These are phyloP conservation scores for Pipa parva DNA, from an alignment of 2,113 vertebrate genomes.

Conservation along the genomic window DNA sequence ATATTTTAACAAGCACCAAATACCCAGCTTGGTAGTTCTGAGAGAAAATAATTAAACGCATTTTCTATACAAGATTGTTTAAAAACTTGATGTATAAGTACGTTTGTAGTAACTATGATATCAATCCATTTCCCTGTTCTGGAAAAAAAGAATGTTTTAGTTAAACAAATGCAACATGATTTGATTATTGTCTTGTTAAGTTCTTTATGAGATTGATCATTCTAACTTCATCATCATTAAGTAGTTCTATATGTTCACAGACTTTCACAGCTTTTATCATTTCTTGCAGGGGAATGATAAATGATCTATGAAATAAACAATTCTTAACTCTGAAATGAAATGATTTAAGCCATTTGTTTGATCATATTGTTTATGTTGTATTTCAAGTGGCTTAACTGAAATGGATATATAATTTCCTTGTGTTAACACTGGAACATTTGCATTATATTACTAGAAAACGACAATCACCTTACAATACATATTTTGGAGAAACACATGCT, in stretches of 20 bases:
- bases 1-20: no score
- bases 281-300: not conserved
- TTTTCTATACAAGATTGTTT: no score
- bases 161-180: not conserved
- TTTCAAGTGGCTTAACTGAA: not conserved
- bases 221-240: not conserved
- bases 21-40: no score
- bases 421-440: not conserved
- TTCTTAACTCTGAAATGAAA: not conserved
- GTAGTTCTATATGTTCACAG: not conserved
- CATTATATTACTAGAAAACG: not conserved
- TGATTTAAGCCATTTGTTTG: not conserved
- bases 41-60: no score
- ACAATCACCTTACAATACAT: not conserved
- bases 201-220: not conserved
- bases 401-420: not conserved
- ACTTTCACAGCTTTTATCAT: not conserved
- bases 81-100: no score
- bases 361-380: constrained; percentile 6
- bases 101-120: no score
- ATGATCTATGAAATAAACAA: not conserved
- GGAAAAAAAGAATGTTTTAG: not conserved
- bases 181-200: not conserved
- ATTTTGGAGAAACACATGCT: not conserved
- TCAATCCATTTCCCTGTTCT: no score